A percentile compares a stretch with the other conserved stretches of the same genome.
phyloP scores from a whole-genome alignment of 2,888 invertebrate genomes.

The Hymenopus coronatus region DNA sequence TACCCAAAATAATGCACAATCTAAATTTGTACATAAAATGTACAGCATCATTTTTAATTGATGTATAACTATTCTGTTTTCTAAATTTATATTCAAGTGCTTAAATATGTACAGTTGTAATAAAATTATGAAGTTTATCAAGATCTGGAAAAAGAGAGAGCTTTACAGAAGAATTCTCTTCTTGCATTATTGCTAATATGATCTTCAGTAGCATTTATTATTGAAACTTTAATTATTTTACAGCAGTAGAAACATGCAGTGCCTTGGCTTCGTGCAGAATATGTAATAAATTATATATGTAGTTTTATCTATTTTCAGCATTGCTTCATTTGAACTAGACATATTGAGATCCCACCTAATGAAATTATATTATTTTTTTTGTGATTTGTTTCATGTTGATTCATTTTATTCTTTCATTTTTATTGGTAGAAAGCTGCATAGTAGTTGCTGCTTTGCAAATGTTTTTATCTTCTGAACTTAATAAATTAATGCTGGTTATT shows the following conservation, averaged over 20 bases:
- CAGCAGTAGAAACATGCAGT: not conserved
- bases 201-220: not conserved
- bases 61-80: not conserved
- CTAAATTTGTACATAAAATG: not conserved
- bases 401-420: not conserved
- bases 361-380: not conserved
- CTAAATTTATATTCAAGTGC: not conserved
- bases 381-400: not conserved
- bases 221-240: not conserved
- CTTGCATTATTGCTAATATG: not conserved
- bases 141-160: not conserved
- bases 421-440: not conserved
- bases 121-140: not conserved
- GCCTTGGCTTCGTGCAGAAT: not conserved
- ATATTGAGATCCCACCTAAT: not conserved
- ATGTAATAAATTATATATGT: not conserved
- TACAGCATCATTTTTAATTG: not conserved
- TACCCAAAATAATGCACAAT: not conserved
- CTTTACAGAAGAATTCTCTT: not conserved
- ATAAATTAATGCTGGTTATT: conserved; percentile 32
- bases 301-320: not conserved
- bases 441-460: not conserved
- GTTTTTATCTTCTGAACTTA: not conserved
- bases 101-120: not conserved
- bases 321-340: not conserved